Evolutionary conservation across 2,888 invertebrate species (phyloP), one percentile per base, ranked within the genome.

Genomic region (Drosophila silvestris): DNA sequence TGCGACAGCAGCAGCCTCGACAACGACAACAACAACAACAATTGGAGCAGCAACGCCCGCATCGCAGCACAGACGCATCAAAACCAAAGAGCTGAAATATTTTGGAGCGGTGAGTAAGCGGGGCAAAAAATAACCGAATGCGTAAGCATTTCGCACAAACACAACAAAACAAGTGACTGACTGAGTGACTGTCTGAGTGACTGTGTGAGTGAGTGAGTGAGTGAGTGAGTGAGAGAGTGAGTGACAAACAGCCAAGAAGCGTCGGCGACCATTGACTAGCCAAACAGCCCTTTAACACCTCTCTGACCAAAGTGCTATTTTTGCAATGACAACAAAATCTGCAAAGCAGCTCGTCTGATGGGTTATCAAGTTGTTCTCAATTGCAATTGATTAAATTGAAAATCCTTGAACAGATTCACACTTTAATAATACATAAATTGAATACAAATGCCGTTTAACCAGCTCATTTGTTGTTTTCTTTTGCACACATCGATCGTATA

Each of bases 61-160:
- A 79, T 74, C 81, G 51, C 92, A 91, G 70, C 91, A 91, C 78
- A 87, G 92, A 79, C 86, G 93, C 75, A 90, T 92, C 76, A 92
- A 92, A 81, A 92, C 91, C 85, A 93, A 92, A 81, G 93, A 93
- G 81, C 91, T 93, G 78, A 93, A 93, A 86, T 93, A 93, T 85
- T 93, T 93, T 80, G 93, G 92, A 82, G 90, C 93, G 93, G 93
- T 93, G 77, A 93, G 93, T 91, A 80, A 78, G 65, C 64, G 26
- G 28, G 14, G 64, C 73, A 82, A 72, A 79, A 81, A 83, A 78
- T 81, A 83, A 78, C 52, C 66, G 35, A 53, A 83, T 83, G 83
- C 79, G 82, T 83, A 83, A 81, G 77, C 83, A 64, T 54, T 56
- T 65, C 37, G 12, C 37, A 47, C 62, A 66, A 19, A 26, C 47